Base-by-base conservation (phyloP, 2,888 invertebrate species). In the Drosophila pseudotakahashii region DNA sequence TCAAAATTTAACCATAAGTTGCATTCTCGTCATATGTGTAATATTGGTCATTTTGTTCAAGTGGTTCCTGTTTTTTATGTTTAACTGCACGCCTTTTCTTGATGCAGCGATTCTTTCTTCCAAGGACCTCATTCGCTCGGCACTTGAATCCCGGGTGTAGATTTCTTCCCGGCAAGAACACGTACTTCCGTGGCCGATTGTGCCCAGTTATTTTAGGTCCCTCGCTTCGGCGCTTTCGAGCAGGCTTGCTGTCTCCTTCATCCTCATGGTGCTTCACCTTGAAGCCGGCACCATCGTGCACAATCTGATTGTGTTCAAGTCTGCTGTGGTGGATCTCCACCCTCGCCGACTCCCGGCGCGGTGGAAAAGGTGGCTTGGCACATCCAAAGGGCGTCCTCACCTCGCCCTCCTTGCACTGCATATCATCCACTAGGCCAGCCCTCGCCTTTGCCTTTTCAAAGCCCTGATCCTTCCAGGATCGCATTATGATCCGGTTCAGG, bases 101-200 rank as follows among this genome's bases (percentile, higher is more conserved):
- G 2, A 87, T 59, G 39, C 87, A 86, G 3, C 81, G 83, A 2
- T 5, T 6, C 0, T 54, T 39, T 3, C 4, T 39, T 1, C 34
- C 79, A 0, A 26, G 11, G 0, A 77, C 60, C 37, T 87, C 88
- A n/a, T 77, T 57, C 1, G 73, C 70, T 6, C 72, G 67, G 32
- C 84, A 82, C 7, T 63, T 57, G 0, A 2, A 16, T 13, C n/a
- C 10, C 1, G 11, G 37, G 0, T 1, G 0, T 0, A 79, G 44
- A 14, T 5, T 36, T 11, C 81, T 58, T 7, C 87, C 81, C 0
- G 77, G 81, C 51, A 84, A 0, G n/a, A 58, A 51, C 0, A 52
- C 45, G 52, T 63, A 69, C 0, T 16, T 23, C 0, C 73, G 36
- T 0, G 44, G 60, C 2, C 69, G 57, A 54, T 74, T 66, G 19